Conservation (phyloP, 2,113 vertebrate genomes). For the Capricornis sumatraensis region DNA sequence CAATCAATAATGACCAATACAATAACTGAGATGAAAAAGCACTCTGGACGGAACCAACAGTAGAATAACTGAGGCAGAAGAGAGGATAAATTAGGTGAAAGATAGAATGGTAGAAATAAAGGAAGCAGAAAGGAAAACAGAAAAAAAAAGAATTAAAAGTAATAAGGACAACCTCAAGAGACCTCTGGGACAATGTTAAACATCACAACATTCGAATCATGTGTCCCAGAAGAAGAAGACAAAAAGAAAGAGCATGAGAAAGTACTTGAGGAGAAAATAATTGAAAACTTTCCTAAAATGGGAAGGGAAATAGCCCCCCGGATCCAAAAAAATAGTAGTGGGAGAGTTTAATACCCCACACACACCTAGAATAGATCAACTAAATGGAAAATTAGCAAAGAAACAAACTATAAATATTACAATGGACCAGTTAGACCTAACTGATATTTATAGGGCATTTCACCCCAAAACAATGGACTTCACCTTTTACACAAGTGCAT, state of each 20-base stretch:
- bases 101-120: neutral
- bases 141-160: neutral
- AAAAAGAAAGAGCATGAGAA: neutral
- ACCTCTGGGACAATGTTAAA: neutral
- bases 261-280: neutral
- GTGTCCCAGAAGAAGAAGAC: neutral
- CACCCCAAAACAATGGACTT: neutral
- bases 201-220: neutral
- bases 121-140: neutral
- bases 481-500: neutral
- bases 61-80: neutral
- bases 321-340: neutral
- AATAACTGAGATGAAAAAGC: neutral
- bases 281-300: neutral
- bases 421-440: neutral
- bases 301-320: accelerated
- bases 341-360: neutral
- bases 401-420: neutral
- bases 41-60: neutral
- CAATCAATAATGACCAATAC: neutral
- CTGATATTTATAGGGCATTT: neutral
- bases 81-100: neutral
- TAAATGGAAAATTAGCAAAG: neutral
- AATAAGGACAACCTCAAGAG: neutral
- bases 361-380: neutral